A percentile compares a stretch with the other conserved stretches of the same genome.
Conservation (phyloP, 35 echinoderm and acorn worm species). For the Heliocidaris erythrogramma region DNA sequence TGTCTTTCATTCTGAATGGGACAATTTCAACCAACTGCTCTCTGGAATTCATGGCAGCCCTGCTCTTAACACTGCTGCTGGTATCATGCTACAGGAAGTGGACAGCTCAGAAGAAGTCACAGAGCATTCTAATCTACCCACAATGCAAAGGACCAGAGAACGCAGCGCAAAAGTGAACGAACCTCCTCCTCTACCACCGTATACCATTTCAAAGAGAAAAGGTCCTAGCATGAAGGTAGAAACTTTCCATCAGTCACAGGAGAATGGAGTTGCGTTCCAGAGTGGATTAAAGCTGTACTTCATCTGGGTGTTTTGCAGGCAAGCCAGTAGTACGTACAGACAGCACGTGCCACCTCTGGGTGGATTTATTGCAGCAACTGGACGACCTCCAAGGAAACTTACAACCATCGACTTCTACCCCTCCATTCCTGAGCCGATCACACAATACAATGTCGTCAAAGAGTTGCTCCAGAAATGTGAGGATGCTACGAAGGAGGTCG, state of each 20-base stretch:
- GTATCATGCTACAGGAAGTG: constrained; percentile 60
- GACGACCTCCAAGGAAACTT: background rate
- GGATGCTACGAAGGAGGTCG: constrained; percentile 47
- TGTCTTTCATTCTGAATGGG: constrained; percentile 48
- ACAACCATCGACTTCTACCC: constrained; percentile 55
- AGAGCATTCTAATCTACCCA: background rate
- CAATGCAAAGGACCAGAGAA: background rate
- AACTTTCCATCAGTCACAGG: background rate
- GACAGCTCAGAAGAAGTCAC: background rate
- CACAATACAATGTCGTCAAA: constrained; percentile 27
- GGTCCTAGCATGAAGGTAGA: background rate
- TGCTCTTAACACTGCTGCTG: background rate
- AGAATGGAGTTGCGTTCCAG: background rate
- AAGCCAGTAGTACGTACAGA: constrained; percentile 35
- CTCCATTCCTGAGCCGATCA: constrained; percentile 50
- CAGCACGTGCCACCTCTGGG: constrained; percentile 48
- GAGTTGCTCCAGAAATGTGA: constrained; percentile 46
- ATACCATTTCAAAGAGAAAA: background rate
- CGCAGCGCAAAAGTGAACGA: constrained; percentile 28
- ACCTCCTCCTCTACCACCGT: constrained; percentile 31
- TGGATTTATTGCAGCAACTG: constrained; percentile 57
- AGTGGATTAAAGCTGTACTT: background rate
- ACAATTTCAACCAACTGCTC: constrained; percentile 50
- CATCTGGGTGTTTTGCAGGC: background rate
- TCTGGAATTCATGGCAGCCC: constrained; percentile 49